Evolutionary conservation across 2,888 invertebrate genomes (phyloP).

Genomic region (Phragmatobia fuliginosa): DNA sequence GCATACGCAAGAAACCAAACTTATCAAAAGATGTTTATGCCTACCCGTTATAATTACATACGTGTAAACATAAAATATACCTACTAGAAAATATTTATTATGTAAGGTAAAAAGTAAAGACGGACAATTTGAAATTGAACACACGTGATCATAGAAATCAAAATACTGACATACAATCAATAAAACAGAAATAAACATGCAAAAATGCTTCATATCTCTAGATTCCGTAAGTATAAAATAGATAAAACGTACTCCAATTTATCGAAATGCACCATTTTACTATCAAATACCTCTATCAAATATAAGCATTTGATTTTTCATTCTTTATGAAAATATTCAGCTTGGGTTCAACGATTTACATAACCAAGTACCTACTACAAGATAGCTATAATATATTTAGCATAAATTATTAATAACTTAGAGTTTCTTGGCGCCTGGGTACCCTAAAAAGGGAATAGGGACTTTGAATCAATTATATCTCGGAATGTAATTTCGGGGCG

Average conservation of each 20-base stretch:
- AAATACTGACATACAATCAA: background rate
- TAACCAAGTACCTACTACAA: constrained; percentile 31
- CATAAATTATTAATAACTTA: constrained; percentile 48
- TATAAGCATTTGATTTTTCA: constrained; percentile 33
- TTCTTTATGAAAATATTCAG: constrained; percentile 23
- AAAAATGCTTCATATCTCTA: background rate
- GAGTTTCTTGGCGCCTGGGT: constrained; percentile 12
- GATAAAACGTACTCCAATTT: constrained; percentile 10
- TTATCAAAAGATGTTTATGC: no score
- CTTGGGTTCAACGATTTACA: constrained; percentile 30
- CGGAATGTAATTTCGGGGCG: constrained; percentile 15
- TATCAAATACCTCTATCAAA: constrained; percentile 20
- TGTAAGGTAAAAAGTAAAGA: no score
- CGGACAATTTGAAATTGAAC: no score
- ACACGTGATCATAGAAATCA: background rate
- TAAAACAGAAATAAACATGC: background rate
- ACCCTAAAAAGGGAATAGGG: constrained; percentile 17
- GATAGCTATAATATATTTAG: constrained; percentile 43
- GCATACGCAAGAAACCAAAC: no score
- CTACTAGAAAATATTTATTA: no score
- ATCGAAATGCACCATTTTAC: constrained; percentile 17
- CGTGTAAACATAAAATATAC: no score
- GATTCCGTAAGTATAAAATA: constrained; percentile 5
- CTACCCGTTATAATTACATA: no score
- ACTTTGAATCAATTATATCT: constrained; percentile 21